Evolutionary conservation across 2,888 invertebrate genomes (phyloP).

Genomic region (Emmelina monodactyla): DNA sequence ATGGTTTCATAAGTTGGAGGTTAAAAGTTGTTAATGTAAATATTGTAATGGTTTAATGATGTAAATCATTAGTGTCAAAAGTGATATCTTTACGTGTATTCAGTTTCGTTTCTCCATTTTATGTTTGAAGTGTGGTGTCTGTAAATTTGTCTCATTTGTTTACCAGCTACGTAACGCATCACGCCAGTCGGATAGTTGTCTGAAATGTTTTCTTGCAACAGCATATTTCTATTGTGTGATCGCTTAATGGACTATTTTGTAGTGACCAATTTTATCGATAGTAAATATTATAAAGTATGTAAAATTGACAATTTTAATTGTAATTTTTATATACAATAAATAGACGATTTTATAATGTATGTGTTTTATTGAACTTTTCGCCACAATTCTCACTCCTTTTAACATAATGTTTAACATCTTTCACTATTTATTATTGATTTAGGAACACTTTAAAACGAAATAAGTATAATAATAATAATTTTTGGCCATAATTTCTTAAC

Average conservation of each 20-base stretch:
- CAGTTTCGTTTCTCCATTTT: background rate
- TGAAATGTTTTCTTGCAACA: slow-evolving; percentile 22
- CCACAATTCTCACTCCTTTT: no score
- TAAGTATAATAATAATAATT: background rate
- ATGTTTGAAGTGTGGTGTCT: background rate
- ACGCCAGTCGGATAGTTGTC: slow-evolving; percentile 36
- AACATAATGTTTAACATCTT: slow-evolving; percentile 10
- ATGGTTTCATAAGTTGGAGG: slow-evolving; percentile 3
- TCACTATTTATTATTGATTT: background rate
- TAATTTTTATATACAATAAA: slow-evolving; percentile 68
- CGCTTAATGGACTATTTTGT: slow-evolving; percentile 63
- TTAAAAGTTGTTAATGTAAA: slow-evolving; percentile 23
- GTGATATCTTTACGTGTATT: background rate
- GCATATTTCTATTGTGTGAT: slow-evolving; percentile 51
- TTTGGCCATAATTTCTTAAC: no score
- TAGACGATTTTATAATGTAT: slow-evolving; percentile 62
- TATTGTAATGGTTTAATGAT: slow-evolving; percentile 19
- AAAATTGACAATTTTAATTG: slow-evolving; percentile 65
- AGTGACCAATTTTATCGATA: slow-evolving; percentile 64
- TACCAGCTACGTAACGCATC: slow-evolving; percentile 22
- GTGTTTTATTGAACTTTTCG: slow-evolving; percentile 28
- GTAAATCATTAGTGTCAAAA: background rate
- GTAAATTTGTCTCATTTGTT: no score
- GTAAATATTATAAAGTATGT: slow-evolving; percentile 47
- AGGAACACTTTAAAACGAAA: slow-evolving; percentile 1